phyloP scores from a whole-genome alignment of 2,113 vertebrate genomes.

The Pseudolaguvia tuberculata region DNA sequence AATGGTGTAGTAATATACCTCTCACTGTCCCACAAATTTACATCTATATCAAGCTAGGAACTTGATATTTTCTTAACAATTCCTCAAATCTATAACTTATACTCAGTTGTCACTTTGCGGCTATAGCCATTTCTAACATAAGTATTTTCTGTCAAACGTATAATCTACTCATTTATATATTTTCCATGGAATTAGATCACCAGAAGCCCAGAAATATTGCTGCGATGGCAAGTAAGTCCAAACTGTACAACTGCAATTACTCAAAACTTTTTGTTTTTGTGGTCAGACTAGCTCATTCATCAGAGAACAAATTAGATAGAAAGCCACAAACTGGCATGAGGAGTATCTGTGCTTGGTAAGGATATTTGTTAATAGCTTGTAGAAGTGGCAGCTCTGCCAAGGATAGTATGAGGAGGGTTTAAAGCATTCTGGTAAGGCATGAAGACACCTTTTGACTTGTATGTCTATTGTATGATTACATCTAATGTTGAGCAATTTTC shows the following conservation, averaged over 20 bases:
- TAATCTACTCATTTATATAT: slow-evolving; percentile 45
- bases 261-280: slow-evolving; percentile 55
- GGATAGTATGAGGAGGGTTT: too few species aligned
- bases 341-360: slow-evolving; percentile 50
- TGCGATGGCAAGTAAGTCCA: slow-evolving; percentile 40
- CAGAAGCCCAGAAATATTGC: slow-evolving; percentile 42
- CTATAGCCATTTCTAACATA: slow-evolving; percentile 34
- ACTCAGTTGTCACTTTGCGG: slow-evolving; percentile 44
- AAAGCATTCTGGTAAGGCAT: too few species aligned
- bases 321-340: slow-evolving; percentile 47
- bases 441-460: too few species aligned
- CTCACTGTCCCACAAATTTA: not conserved
- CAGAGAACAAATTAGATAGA: slow-evolving; percentile 47
- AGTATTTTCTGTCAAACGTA: slow-evolving; percentile 22
- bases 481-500: not conserved
- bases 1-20: not conserved
- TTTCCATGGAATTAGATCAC: slow-evolving; percentile 41
- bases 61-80: not conserved
- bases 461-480: too few species aligned
- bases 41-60: slow-evolving; percentile 13
- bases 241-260: slow-evolving; percentile 45
- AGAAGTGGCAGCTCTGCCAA: too few species aligned
- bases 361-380: too few species aligned
- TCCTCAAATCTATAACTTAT: slow-evolving; percentile 21
- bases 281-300: slow-evolving; percentile 57